Conservation (phyloP, 2,113 vertebrate species). For the Oryzias celebensis region DNA sequence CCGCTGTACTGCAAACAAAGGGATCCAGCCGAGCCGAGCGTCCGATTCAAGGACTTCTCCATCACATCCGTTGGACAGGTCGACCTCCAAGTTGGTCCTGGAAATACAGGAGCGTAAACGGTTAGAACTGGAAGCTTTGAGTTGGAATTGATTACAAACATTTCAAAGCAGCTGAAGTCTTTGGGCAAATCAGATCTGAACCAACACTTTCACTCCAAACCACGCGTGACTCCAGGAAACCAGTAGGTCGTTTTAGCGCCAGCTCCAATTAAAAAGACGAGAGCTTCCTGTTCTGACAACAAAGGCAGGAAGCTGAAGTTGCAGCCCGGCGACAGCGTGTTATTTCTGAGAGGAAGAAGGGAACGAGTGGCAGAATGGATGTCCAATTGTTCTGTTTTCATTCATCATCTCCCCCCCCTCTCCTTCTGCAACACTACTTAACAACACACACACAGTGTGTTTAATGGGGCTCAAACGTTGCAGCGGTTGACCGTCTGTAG, state of each 20-base stretch:
- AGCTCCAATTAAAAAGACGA: constrained; percentile 37
- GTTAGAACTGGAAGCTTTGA: too few relatives aligned
- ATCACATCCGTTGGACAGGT: not conserved
- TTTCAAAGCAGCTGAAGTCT: too few relatives aligned
- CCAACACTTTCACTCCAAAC: constrained; percentile 18
- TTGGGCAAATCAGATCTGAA: not conserved
- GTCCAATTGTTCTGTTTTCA: not conserved
- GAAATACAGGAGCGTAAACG: constrained; percentile 1
- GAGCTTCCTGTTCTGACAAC: constrained; percentile 59
- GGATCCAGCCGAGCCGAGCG: not conserved
- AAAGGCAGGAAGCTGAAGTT: constrained; percentile 51
- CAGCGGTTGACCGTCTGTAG: not conserved
- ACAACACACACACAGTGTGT: not conserved
- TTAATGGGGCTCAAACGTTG: not conserved
- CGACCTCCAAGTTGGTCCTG: constrained; percentile 37
- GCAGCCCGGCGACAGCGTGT: constrained; percentile 9
- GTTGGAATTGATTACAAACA: too few relatives aligned
- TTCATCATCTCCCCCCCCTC: not conserved
- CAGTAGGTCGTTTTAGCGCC: constrained; percentile 36
- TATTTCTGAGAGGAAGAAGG: not conserved
- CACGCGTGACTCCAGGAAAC: constrained; percentile 55
- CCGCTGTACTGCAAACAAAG: constrained; percentile 25
- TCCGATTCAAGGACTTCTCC: constrained; percentile 1
- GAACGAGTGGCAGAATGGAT: not conserved
- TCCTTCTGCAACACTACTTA: not conserved